A percentile compares a stretch with the other conserved stretches of the same genome.
Evolutionary conservation across 1,140 invertebrate genomes (phyloP).

Genomic region (Eumeta japonica): DNA sequence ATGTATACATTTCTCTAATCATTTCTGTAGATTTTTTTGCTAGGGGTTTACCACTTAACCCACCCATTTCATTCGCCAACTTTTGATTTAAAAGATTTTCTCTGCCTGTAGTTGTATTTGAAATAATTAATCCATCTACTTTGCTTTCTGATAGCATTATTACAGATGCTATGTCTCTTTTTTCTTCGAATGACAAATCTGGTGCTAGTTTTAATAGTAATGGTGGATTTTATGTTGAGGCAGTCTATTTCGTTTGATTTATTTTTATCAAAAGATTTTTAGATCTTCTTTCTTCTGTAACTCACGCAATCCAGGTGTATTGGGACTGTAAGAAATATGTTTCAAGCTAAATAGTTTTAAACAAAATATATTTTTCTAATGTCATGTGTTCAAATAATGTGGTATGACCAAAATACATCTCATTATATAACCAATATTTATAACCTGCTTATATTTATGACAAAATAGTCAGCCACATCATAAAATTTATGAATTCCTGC

Average conservation of each 20-base stretch:
- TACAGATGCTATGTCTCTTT: conserved; percentile 78
- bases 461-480: conserved; percentile 80
- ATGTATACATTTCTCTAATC: conserved; percentile 83
- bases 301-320: conserved; percentile 87
- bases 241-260: conserved; percentile 64
- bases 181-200: conserved; percentile 79
- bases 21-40: conserved; percentile 78
- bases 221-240: conserved; percentile 61
- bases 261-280: conserved; percentile 67
- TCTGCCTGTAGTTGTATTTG: conserved; percentile 87
- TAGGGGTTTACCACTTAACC: conserved; percentile 88
- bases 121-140: conserved; percentile 92
- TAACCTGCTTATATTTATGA: conserved; percentile 87
- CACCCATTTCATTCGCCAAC: conserved; percentile 69
- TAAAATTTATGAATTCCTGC: conserved; percentile 75
- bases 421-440: too few relatives aligned
- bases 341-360: too few relatives aligned
- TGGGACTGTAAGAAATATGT: conserved; percentile 72
- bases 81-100: conserved; percentile 52
- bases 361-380: too few relatives aligned
- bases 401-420: too few relatives aligned
- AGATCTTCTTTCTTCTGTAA: conserved; percentile 82
- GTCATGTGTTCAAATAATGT: too few relatives aligned
- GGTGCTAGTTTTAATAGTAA: conserved; percentile 92
- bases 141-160: conserved; percentile 61